phyloP scores from a whole-genome alignment of 2,797 vertebrate genomes.

The Macrochelys suwanniensis region DNA sequence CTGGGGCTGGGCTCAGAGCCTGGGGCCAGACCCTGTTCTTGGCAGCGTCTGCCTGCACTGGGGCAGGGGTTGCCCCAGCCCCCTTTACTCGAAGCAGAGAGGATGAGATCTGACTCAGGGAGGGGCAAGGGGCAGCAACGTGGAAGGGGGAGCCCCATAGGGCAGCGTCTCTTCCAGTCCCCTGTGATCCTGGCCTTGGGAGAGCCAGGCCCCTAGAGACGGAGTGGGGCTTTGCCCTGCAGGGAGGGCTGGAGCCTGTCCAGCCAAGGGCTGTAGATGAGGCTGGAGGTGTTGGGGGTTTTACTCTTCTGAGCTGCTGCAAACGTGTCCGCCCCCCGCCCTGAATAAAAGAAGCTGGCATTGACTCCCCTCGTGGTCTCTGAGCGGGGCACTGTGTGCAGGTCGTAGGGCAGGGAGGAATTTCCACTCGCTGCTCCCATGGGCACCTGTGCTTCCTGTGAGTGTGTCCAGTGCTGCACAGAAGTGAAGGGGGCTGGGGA shows the following conservation, averaged over 20 bases:
- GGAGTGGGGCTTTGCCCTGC: accelerated
- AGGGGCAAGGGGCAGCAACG: no score
- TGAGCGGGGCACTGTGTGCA: accelerated
- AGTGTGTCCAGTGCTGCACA: neutral
- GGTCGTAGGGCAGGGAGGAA: neutral
- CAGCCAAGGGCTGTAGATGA: neutral
- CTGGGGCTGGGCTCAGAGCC: accelerated
- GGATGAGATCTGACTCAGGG: no score
- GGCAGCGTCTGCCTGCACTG: accelerated
- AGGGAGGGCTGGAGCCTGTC: accelerated
- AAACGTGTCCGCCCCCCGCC: neutral
- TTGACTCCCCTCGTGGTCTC: neutral
- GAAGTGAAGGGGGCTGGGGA: neutral
- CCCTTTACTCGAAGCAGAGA: no score
- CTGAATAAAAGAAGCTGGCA: constrained; percentile 25
- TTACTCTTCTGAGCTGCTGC: neutral
- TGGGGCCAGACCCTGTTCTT: accelerated
- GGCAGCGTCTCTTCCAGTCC: accelerated
- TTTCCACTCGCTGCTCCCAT: neutral
- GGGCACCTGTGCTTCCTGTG: neutral
- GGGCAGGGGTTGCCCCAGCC: no score
- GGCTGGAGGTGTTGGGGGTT: neutral
- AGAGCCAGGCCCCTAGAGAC: neutral
- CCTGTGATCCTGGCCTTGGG: neutral
- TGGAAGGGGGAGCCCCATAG: neutral